Evolutionary conservation across 2,888 invertebrate genomes (phyloP).

Genomic region (Andrena camellia): DNA sequence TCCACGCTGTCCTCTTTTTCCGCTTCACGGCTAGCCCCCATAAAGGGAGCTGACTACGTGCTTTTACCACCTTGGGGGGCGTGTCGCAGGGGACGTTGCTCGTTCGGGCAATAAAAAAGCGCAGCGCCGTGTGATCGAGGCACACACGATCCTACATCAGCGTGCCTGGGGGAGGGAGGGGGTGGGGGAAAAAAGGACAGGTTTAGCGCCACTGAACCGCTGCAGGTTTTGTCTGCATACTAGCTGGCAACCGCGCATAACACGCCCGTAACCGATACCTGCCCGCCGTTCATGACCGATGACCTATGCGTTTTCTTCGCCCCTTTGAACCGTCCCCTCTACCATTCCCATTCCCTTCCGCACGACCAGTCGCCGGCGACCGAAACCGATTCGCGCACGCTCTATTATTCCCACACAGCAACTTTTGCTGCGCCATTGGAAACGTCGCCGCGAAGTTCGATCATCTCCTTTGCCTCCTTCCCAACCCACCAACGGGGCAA

Average conservation of each 20-base stretch:
- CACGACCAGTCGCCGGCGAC: slow-evolving; percentile 2
- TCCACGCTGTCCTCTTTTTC: slow-evolving; percentile 70
- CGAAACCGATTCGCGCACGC: slow-evolving; percentile 4
- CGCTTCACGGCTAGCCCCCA: slow-evolving; percentile 65
- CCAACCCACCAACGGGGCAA: background rate
- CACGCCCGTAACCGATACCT: slow-evolving; percentile 40
- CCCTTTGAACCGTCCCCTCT: background rate
- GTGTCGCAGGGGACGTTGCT: slow-evolving; percentile 67
- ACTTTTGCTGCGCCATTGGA: background rate
- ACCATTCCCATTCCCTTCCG: background rate
- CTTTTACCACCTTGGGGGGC: slow-evolving; percentile 69
- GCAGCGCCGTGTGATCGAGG: slow-evolving; percentile 67
- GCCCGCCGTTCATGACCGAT: slow-evolving; percentile 44
- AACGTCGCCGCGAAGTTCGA: background rate
- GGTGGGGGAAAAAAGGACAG: slow-evolving; percentile 51
- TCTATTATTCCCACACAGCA: background rate
- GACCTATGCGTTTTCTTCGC: slow-evolving; percentile 32
- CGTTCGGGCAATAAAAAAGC: slow-evolving; percentile 74
- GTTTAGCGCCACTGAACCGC: slow-evolving; percentile 46
- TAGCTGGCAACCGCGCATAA: slow-evolving; percentile 34
- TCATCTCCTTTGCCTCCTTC: background rate
- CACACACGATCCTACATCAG: slow-evolving; percentile 62
- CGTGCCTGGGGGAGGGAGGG: slow-evolving; percentile 17
- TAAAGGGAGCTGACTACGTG: slow-evolving; percentile 71
- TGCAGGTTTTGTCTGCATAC: slow-evolving; percentile 49